A percentile compares a stretch with the other conserved stretches of the same genome.
phyloP scores from a whole-genome alignment of 92 coral and sea anemone genomes.

The Bergia sp. region DNA sequence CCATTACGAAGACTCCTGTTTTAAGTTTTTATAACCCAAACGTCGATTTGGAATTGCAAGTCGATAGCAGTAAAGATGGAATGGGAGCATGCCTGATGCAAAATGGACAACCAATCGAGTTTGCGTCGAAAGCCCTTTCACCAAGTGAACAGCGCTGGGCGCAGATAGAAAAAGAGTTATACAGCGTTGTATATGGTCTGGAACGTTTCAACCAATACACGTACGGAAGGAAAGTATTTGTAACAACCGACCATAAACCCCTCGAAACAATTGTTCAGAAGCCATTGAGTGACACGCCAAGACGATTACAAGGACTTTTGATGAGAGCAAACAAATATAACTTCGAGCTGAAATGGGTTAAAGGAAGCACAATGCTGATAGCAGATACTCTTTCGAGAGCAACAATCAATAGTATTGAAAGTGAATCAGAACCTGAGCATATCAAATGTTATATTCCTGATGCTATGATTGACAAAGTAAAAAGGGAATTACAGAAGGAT shows the following conservation, averaged over 20 bases:
- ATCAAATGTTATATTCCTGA: neutral
- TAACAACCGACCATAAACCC: neutral
- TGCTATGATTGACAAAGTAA: neutral
- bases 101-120: neutral
- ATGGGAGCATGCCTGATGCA: neutral
- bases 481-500: neutral
- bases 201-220: neutral
- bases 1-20: neutral
- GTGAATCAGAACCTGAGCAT: neutral
- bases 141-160: neutral
- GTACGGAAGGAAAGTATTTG: neutral
- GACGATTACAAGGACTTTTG: neutral
- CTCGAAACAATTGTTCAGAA: neutral
- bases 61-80: neutral
- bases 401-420: neutral
- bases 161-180: neutral
- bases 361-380: neutral
- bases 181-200: neutral
- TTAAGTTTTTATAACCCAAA: neutral
- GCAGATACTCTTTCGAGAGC: neutral
- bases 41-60: neutral
- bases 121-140: neutral
- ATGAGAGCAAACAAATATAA: neutral
- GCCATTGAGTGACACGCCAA: neutral
- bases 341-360: neutral